phyloP scores from a whole-genome alignment of 2,888 invertebrate species.

The Drosophila diplacantha region DNA sequence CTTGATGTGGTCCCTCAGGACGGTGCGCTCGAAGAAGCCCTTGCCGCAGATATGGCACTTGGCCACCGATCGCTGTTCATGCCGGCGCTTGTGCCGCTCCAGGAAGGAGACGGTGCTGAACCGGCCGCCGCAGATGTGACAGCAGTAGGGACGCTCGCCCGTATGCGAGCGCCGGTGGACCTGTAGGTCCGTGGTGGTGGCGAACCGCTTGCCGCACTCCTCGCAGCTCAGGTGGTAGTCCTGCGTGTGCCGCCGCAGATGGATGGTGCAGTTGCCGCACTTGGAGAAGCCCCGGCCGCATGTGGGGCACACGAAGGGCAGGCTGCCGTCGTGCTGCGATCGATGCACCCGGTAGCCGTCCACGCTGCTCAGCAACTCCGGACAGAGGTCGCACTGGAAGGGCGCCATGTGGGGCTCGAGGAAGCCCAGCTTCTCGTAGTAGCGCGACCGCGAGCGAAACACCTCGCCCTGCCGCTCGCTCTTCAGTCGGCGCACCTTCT shows the following conservation, averaged over 20 bases:
- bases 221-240: constrained; percentile 37
- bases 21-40: constrained; percentile 30
- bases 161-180: constrained; percentile 41
- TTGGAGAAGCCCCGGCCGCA: constrained; percentile 41
- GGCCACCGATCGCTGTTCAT: constrained; percentile 35
- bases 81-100: constrained; percentile 34
- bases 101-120: constrained; percentile 38
- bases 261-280: constrained; percentile 35
- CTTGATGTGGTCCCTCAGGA: constrained; percentile 43
- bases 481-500: constrained; percentile 33
- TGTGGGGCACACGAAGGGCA: constrained; percentile 38
- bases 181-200: constrained; percentile 33
- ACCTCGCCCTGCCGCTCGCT: constrained; percentile 1
- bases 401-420: constrained; percentile 39
- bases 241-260: constrained; percentile 37
- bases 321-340: constrained; percentile 28
- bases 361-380: constrained; percentile 30
- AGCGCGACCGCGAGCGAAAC: constrained; percentile 9
- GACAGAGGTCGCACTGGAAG: constrained; percentile 34
- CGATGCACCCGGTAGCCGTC: constrained; percentile 37
- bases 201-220: constrained; percentile 42
- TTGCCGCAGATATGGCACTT: constrained; percentile 45
- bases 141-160: constrained; percentile 47
- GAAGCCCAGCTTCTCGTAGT: constrained; percentile 35
- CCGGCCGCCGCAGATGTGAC: constrained; percentile 42